Conservation (phyloP, 1,140 invertebrate species). For the Brachionus asplanchnoidis region DNA sequence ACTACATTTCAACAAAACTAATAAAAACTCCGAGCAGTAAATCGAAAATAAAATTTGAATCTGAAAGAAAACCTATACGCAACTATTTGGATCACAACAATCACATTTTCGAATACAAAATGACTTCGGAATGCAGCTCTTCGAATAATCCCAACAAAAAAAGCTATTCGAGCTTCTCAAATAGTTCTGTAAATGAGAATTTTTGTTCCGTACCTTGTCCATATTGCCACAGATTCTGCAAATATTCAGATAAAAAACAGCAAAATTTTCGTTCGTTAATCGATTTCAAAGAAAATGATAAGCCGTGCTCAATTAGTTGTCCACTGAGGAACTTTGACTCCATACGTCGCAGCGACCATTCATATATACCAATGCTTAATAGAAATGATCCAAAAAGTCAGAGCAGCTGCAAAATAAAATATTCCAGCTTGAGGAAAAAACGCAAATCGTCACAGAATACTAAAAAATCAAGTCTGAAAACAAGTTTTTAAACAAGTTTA, state of each 20-base stretch:
- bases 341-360: not conserved
- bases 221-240: not conserved
- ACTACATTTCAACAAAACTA: not conserved
- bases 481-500: not conserved
- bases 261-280: not conserved
- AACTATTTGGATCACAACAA: not conserved
- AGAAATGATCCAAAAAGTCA: not conserved
- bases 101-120: not conserved
- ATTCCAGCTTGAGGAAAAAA: not conserved
- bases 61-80: not conserved
- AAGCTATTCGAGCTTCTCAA: not conserved
- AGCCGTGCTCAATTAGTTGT: not conserved
- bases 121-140: not conserved
- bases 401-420: not conserved
- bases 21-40: not conserved
- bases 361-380: not conserved
- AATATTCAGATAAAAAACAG: not conserved
- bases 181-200: not conserved
- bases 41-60: not conserved
- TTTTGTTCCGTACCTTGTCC: not conserved
- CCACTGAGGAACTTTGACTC: not conserved
- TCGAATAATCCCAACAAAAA: not conserved
- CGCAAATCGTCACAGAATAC: not conserved
- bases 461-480: not conserved
- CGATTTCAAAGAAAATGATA: slow-evolving; percentile 1